These are phyloP conservation scores for Psylliodes chrysocephalus DNA, from an alignment of 2,888 invertebrate species.

Conservation along the genomic window DNA sequence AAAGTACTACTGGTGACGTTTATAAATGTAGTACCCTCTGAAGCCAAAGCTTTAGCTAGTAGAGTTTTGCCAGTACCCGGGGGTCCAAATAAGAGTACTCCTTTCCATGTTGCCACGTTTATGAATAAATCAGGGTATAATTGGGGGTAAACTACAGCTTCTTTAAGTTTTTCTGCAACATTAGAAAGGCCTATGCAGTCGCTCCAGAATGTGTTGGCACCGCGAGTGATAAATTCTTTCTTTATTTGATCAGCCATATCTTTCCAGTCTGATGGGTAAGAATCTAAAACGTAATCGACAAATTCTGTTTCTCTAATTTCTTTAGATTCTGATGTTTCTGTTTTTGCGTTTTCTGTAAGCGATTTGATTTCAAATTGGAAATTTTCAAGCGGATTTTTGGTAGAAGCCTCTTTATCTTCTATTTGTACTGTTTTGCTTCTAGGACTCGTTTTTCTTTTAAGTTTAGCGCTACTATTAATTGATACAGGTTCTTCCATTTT, in stretches of 20 bases:
- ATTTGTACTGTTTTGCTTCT: slow-evolving; percentile 30
- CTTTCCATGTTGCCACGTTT: slow-evolving; percentile 82
- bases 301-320: slow-evolving; percentile 30
- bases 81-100: slow-evolving; percentile 75
- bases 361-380: slow-evolving; percentile 53
- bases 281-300: slow-evolving; percentile 54
- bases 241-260: slow-evolving; percentile 74
- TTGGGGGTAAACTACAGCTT: slow-evolving; percentile 85
- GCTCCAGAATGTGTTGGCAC: slow-evolving; percentile 71
- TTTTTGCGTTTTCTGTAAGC: slow-evolving; percentile 28
- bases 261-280: slow-evolving; percentile 69
- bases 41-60: slow-evolving; percentile 88
- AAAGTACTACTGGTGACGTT: slow-evolving; percentile 90
- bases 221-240: slow-evolving; percentile 71
- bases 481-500: slow-evolving; percentile 55
- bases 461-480: slow-evolving; percentile 41
- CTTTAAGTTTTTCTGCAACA: slow-evolving; percentile 82
- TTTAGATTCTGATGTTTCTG: not conserved
- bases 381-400: slow-evolving; percentile 37
- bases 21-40: slow-evolving; percentile 85
- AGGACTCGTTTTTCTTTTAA: slow-evolving; percentile 37
- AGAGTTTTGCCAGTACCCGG: slow-evolving; percentile 86
- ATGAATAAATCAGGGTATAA: slow-evolving; percentile 79
- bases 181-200: slow-evolving; percentile 82
- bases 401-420: slow-evolving; percentile 52